These are phyloP conservation scores for Idaea aversata DNA, from an alignment of 2,888 invertebrate genomes.

Conservation along the genomic window DNA sequence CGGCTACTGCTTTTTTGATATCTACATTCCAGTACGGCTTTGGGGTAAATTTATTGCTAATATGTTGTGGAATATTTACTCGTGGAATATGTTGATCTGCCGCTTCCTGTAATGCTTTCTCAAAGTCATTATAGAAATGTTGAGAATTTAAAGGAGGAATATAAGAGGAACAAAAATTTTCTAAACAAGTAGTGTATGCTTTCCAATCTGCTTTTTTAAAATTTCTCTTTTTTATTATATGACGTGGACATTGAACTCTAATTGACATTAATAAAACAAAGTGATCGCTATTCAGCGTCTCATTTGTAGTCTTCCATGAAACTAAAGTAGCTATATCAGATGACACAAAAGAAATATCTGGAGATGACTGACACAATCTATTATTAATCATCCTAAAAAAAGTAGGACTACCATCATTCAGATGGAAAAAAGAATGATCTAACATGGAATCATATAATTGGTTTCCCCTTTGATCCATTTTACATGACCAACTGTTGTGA, in stretches of 20 bases:
- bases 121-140: background rate
- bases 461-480: slow-evolving; percentile 20
- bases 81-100: background rate
- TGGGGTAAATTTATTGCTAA: slow-evolving; percentile 5
- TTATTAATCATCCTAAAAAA: slow-evolving; percentile 17
- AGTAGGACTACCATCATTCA: slow-evolving; percentile 25
- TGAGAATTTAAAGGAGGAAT: background rate
- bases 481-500: slow-evolving; percentile 9
- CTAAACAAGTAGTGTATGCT: background rate
- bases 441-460: slow-evolving; percentile 20
- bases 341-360: slow-evolving; percentile 21
- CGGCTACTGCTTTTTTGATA: slow-evolving; percentile 6
- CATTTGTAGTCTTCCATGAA: slow-evolving; percentile 19
- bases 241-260: background rate
- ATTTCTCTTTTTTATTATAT: slow-evolving; percentile 6
- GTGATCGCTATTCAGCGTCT: slow-evolving; percentile 25
- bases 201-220: slow-evolving; percentile 16
- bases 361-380: slow-evolving; percentile 18
- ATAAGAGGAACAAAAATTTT: background rate
- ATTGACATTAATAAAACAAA: slow-evolving; percentile 15
- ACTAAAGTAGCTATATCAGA: slow-evolving; percentile 21
- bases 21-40: slow-evolving; percentile 8
- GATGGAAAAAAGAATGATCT: slow-evolving; percentile 14
- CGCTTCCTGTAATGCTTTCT: background rate
- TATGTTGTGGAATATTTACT: background rate